Percentiles rank a stretch among this genome's conserved stretches.
Conservation (phyloP, 2,113 vertebrate species). For the Chrysemys picta region DNA sequence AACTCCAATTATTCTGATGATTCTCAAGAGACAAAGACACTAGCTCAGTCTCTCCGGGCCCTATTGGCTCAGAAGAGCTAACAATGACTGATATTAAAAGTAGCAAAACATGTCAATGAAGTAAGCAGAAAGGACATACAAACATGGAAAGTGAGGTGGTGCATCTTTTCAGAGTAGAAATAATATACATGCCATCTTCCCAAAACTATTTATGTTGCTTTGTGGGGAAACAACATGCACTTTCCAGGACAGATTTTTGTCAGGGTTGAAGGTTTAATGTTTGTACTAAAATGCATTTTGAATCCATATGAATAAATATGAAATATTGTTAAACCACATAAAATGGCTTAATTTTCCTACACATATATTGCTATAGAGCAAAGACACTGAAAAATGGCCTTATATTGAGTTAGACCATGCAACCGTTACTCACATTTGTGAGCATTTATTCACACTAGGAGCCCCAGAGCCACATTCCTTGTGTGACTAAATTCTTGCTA, state of each 20-base stretch:
- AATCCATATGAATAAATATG: background rate
- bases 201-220: no score
- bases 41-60: no score
- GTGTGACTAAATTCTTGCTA: no score
- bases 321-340: background rate
- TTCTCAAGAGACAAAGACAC: no score
- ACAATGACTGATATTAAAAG: background rate
- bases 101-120: background rate
- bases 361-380: background rate
- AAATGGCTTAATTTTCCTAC: background rate
- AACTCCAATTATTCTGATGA: no score
- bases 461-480: background rate
- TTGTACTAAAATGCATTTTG: background rate
- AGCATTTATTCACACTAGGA: background rate
- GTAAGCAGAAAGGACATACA: background rate
- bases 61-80: background rate
- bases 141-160: background rate
- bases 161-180: background rate
- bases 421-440: background rate
- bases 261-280: background rate
- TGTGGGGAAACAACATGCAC: no score
- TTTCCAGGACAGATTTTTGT: background rate
- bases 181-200: background rate
- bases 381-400: background rate
- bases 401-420: background rate